Percentiles rank a stretch among this genome's conserved stretches.
Evolutionary conservation across 2,888 invertebrate species (phyloP).

Genomic region (Mesorhabditis spiculigera): DNA sequence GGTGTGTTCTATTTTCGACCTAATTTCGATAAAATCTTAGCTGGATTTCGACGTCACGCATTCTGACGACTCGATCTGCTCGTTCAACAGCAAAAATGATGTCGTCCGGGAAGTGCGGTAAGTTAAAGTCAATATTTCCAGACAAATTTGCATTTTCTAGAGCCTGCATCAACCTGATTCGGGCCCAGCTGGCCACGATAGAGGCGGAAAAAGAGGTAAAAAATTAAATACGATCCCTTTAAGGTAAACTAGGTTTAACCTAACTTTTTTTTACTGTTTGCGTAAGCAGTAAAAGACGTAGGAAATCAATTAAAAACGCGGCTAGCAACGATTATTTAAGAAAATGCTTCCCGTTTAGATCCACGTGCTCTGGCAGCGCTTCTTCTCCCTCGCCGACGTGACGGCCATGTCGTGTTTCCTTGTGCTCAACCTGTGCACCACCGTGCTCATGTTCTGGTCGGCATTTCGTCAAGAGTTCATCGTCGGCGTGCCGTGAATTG

Average conservation of each 20-base stretch:
- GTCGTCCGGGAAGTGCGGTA: neutral
- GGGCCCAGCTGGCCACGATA: neutral
- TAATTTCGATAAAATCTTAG: too few relatives aligned
- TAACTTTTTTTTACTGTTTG: too few relatives aligned
- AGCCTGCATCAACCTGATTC: neutral
- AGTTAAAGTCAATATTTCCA: neutral
- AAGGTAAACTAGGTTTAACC: neutral
- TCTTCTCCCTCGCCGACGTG: conserved; percentile 41
- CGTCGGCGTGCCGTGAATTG: neutral
- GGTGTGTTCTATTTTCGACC: too few relatives aligned
- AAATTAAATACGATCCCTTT: neutral
- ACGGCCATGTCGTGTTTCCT: conserved; percentile 33
- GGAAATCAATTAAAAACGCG: too few relatives aligned
- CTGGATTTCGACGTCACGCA: neutral
- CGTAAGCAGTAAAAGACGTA: too few relatives aligned
- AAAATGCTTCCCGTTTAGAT: conserved; percentile 10
- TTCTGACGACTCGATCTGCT: neutral
- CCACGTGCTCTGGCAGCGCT: conserved; percentile 38
- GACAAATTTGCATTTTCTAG: neutral
- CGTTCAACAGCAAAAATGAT: neutral
- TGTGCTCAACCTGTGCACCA: conserved; percentile 28
- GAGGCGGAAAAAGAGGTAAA: conserved; percentile 3
- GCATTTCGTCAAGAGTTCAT: conserved; percentile 2
- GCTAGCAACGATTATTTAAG: too few relatives aligned
- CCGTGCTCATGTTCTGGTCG: conserved; percentile 25